phyloP scores from a whole-genome alignment of 1,140 invertebrate genomes.

The Eriocheir sinensis region DNA sequence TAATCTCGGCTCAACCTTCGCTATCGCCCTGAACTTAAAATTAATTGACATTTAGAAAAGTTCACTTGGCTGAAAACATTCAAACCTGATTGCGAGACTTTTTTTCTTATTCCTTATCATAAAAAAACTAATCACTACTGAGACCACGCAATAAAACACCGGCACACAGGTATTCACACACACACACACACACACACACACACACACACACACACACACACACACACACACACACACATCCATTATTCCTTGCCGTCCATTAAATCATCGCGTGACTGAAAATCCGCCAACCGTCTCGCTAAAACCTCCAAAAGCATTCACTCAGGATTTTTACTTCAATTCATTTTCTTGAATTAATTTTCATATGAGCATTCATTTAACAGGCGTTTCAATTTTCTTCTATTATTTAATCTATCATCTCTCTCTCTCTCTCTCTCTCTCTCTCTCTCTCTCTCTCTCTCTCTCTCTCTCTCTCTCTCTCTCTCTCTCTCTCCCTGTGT shows the following conservation, averaged over 20 bases:
- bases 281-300: background rate
- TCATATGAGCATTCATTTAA: background rate
- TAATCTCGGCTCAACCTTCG: background rate
- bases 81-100: no score
- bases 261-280: background rate
- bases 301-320: background rate
- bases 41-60: no score
- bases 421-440: constrained; percentile 12
- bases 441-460: constrained; percentile 22
- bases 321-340: background rate
- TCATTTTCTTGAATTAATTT: background rate
- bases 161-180: no score
- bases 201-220: background rate
- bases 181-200: no score
- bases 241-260: background rate
- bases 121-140: no score
- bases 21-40: background rate
- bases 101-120: background rate
- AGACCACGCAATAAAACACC: no score
- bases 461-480: constrained; percentile 17
- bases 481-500: background rate
- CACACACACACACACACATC: constrained; percentile 2
- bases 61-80: background rate
- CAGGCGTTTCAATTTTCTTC: background rate
- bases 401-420: background rate